A percentile compares a stretch with the other conserved stretches of the same genome.
Evolutionary conservation across 2,888 invertebrate species (phyloP).

Genomic region (Bugulina stolonifera): DNA sequence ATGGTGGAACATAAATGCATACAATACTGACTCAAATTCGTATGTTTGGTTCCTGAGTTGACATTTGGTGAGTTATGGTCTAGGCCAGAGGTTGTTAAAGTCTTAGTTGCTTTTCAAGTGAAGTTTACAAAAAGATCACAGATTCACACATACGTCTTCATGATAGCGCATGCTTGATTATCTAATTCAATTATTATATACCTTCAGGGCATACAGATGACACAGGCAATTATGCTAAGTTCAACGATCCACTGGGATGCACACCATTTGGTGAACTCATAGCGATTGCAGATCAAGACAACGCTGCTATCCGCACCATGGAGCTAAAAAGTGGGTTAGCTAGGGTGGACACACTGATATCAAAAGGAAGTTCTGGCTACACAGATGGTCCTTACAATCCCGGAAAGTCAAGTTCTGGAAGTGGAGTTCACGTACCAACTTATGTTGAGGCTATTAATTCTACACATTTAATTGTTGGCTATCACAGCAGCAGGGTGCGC

Average conservation of each 20-base stretch:
- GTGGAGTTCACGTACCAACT: neutral
- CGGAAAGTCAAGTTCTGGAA: neutral
- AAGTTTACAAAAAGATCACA: too few species aligned
- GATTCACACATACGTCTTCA: too few species aligned
- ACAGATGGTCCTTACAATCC: neutral
- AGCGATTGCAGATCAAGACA: neutral
- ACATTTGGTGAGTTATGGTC: too few species aligned
- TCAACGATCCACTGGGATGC: neutral
- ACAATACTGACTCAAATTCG: too few species aligned
- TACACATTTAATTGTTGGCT: neutral
- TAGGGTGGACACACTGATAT: neutral
- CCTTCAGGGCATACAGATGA: neutral
- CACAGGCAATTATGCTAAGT: neutral
- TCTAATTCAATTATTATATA: too few species aligned
- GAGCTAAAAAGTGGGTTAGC: neutral
- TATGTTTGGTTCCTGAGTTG: too few species aligned
- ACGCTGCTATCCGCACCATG: neutral
- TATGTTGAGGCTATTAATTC: neutral
- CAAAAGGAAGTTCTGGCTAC: neutral
- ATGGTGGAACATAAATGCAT: too few species aligned
- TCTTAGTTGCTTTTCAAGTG: too few species aligned
- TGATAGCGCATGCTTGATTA: too few species aligned
- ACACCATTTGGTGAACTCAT: neutral
- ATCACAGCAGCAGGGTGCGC: neutral
- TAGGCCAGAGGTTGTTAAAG: too few species aligned